Evolutionary conservation across 2,888 invertebrate genomes (phyloP).

Genomic region (Apotomis turbidana): DNA sequence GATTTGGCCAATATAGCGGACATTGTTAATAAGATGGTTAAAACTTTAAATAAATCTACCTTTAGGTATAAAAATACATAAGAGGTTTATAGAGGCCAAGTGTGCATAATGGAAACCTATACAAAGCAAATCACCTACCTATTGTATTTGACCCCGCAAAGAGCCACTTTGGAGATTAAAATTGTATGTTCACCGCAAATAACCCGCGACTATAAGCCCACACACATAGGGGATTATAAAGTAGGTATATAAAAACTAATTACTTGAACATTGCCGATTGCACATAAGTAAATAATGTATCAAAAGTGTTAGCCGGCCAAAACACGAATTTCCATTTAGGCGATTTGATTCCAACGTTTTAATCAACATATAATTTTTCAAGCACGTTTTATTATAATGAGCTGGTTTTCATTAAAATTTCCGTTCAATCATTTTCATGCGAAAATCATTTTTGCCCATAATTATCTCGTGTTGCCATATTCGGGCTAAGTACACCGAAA

Average conservation of each 20-base stretch:
- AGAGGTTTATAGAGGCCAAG: too few relatives aligned
- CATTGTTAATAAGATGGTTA: too few relatives aligned
- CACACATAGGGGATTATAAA: background rate
- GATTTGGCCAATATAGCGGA: too few relatives aligned
- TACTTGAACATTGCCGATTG: background rate
- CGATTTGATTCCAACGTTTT: constrained; percentile 29
- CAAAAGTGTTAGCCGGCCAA: constrained; percentile 26
- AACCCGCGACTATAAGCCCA: background rate
- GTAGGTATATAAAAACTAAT: constrained; percentile 22
- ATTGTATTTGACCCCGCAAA: background rate
- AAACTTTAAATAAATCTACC: too few relatives aligned
- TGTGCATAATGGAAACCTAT: background rate
- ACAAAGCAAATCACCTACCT: background rate
- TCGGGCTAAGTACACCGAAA: constrained; percentile 75
- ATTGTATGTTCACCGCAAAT: background rate
- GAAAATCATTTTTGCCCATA: constrained; percentile 74
- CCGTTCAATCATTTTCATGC: constrained; percentile 64
- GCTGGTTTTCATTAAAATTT: constrained; percentile 54
- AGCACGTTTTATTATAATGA: constrained; percentile 38
- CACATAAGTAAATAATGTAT: constrained; percentile 2
- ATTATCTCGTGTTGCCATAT: constrained; percentile 75
- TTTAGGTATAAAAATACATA: too few relatives aligned
- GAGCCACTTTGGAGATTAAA: background rate
- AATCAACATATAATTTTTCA: constrained; percentile 34
- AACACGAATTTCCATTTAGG: constrained; percentile 33